Evolutionary conservation across 2,888 invertebrate species (phyloP), one percentile per base, ranked within the genome.

Genomic region (Sinhomidia bicolor): DNA sequence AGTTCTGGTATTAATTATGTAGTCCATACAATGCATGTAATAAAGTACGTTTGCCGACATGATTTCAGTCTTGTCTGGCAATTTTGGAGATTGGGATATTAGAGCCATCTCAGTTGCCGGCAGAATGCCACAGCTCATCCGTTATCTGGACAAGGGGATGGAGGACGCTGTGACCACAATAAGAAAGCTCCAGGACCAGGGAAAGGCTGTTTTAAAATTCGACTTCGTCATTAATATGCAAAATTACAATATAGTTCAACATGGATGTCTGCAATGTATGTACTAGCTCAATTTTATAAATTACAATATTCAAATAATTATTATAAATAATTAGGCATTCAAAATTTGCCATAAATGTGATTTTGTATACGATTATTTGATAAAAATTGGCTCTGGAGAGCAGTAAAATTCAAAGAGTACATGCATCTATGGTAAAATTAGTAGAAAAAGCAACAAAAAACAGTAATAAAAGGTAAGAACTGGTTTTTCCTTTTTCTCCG

Each of bases 71-170:
- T 47, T 88, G 5, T 65, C 82, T 1, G 76, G 65, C 9, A 88
- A 88, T 20, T 88, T 88, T 54, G 88, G 88, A 0, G 88, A 88
- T 0, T 88, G 88, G 88, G 88, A 88, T 23, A 44, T 87, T 20
- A 65, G 87, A 1, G 57, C 54, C 3, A 54, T 71, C n/a, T 6
- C 32, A 17, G 29, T 87, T 2, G 87, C 87, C 1, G 87, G 87
- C 4, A 32, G 51, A 51, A 81, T 87, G 87, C 74, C 81, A 4
- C 41, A 54, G 44, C 20, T 88, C 0, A 78, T 68, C 17, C 62
- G 88, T 3, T 83, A 82, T 29, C 23, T 88, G 14, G 54, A 62
- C 51, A 51, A 12, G 26, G 83, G 78, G 4, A 54, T 83, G 54
- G 88, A 88, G 17, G 44, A 78, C 20, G 78, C 79, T 10, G n/a